phyloP scores from a whole-genome alignment of 2,113 vertebrate genomes.

The Okapia johnstoni region DNA sequence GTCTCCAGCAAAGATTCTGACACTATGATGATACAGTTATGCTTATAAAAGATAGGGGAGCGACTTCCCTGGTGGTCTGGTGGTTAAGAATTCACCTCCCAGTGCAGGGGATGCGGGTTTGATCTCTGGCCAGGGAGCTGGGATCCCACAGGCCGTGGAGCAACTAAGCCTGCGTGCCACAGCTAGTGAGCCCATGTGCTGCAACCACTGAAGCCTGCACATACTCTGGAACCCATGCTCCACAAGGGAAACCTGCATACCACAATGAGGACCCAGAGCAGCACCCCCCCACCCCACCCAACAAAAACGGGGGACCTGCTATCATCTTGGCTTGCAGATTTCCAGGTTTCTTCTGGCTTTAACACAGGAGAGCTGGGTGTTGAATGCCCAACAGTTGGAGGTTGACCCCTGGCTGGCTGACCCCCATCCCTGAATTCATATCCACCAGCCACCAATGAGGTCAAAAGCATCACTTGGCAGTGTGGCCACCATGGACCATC shows the following conservation, averaged over 20 bases:
- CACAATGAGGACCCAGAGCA: not conserved
- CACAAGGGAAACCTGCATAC: not conserved
- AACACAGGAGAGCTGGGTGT: not conserved
- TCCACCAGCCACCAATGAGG: not conserved
- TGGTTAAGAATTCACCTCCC: not conserved
- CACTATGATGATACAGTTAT: not conserved
- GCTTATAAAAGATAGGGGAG: slow-evolving; percentile 45
- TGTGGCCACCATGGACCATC: not conserved
- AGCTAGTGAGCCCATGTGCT: not conserved
- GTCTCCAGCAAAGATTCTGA: slow-evolving; percentile 51
- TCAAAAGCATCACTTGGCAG: fast-evolving
- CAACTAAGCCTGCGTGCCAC: not conserved
- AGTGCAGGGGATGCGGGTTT: not conserved
- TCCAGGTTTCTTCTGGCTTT: not conserved
- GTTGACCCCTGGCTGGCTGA: not conserved
- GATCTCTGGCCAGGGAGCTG: not conserved
- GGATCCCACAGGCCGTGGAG: not conserved
- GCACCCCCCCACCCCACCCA: fast-evolving
- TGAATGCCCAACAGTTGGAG: not conserved
- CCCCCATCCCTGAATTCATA: not conserved
- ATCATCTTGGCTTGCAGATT: not conserved
- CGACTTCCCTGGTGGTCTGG: not conserved
- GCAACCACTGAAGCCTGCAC: not conserved
- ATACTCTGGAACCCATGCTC: not conserved
- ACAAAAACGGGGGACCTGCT: not conserved